Conservation (phyloP, 1,140 invertebrate species). For the Venustaconcha ellipsiformis region DNA sequence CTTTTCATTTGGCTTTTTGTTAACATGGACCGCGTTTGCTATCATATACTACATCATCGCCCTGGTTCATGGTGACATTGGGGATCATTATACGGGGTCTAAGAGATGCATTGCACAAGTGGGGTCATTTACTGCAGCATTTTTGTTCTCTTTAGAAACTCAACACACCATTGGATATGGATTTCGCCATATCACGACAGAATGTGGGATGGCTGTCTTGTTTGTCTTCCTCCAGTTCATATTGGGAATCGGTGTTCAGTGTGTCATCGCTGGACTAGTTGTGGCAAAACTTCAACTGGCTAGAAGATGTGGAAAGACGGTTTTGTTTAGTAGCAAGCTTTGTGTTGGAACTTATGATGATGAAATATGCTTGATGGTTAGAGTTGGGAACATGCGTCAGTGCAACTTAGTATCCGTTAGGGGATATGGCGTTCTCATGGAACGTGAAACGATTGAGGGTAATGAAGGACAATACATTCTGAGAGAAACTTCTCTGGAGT, state of each 20-base stretch:
- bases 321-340: slow-evolving; percentile 90
- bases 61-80: slow-evolving; percentile 88
- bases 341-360: slow-evolving; percentile 85
- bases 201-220: slow-evolving; percentile 94
- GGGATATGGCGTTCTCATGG: slow-evolving; percentile 88
- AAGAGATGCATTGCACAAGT: slow-evolving; percentile 32
- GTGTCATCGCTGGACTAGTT: slow-evolving; percentile 80
- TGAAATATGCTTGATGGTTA: slow-evolving; percentile 90
- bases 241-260: slow-evolving; percentile 88
- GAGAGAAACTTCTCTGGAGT: slow-evolving; percentile 52
- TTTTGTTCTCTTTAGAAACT: slow-evolving; percentile 69
- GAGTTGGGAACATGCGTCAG: slow-evolving; percentile 96
- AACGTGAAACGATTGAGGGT: slow-evolving; percentile 78
- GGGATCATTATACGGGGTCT: slow-evolving; percentile 70
- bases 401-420: slow-evolving; percentile 92
- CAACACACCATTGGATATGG: slow-evolving; percentile 71
- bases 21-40: slow-evolving; percentile 92
- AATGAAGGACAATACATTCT: slow-evolving; percentile 54
- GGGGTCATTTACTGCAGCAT: slow-evolving; percentile 55
- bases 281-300: slow-evolving; percentile 74
- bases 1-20: slow-evolving; percentile 89
- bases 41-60: slow-evolving; percentile 93
- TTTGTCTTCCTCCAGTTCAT: slow-evolving; percentile 97
- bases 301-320: slow-evolving; percentile 90
- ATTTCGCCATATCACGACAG: slow-evolving; percentile 83